Evolutionary conservation across 2,888 invertebrate species (phyloP), one percentile per base, ranked within the genome.

Genomic region (Synanthedon myopaeformis): DNA sequence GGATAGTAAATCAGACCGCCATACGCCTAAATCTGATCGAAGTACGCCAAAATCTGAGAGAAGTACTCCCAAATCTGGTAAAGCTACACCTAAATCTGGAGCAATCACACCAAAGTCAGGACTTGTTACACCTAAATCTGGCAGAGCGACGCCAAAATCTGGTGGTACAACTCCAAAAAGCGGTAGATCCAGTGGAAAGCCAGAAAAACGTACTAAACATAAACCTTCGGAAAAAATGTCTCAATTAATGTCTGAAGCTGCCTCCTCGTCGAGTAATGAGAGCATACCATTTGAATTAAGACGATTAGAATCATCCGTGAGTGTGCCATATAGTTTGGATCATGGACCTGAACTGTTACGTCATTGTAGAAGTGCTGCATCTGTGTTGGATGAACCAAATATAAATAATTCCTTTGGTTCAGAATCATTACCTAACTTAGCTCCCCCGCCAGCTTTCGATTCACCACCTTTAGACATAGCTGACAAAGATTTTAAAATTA

Each of bases 401-500:
- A 64, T 85, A 54, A 84, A 80, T 60, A 85, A 79, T 60, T 81
- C 77, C 14, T 88, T 87, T 61, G 90, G 91, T 56, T 92, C 92
- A 42, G 93, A 93, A 76, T 93, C 93, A 23, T 80, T 93, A 71
- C 93, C 93, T 8, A 93, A 93, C 75, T 83, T 93, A 64, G 91
- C 90, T 51, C 91, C 91, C 51, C 90, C 91, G 1, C 86, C 89
- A 17, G 90, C 90, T 55, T 91, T 91, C 62, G 90, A 89, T 55
- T 89, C 90, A 4, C 89, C 89, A 11, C 83, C 88, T 49, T 74
- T 88, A 52, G 86, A 88, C 64, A 88, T 88, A 61, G 76, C 75
- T 14, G 88, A 88, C 55, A 81, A 87, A 70, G 83, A 88, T 66
- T 88, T 88, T 48, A 88, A 87, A 76, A 86, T 88, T 55, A 61